phyloP scores from a whole-genome alignment of 2,888 invertebrate species.

The Eumerus sabulonum region DNA sequence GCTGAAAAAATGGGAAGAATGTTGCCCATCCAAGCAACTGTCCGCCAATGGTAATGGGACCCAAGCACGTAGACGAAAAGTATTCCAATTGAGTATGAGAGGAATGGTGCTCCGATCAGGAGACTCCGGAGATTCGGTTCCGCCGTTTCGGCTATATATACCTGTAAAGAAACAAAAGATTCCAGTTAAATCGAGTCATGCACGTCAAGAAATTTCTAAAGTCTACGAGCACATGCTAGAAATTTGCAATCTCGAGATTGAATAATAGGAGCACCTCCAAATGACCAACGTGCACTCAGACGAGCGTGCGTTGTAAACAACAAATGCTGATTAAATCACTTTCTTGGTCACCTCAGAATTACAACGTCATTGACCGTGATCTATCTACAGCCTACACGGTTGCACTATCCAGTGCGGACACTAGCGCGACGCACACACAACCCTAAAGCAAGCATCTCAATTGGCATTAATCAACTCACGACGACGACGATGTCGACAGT shows the following conservation, averaged over 20 bases:
- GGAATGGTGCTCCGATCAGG: constrained; percentile 86
- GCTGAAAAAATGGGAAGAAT: constrained; percentile 82
- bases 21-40: constrained; percentile 84
- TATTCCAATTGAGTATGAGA: constrained; percentile 87
- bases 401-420: constrained; percentile 36
- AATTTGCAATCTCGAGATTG: no score
- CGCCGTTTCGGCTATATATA: constrained; percentile 87
- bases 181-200: background rate
- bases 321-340: constrained; percentile 52
- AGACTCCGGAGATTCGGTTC: constrained; percentile 86
- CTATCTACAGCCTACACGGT: constrained; percentile 32
- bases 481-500: constrained; percentile 14
- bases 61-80: constrained; percentile 86
- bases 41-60: constrained; percentile 84
- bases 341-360: constrained; percentile 60
- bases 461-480: constrained; percentile 24
- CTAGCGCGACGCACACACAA: constrained; percentile 39
- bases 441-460: constrained; percentile 33
- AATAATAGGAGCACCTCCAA: background rate
- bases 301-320: constrained; percentile 39
- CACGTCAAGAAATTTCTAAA: no score
- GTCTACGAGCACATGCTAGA: no score
- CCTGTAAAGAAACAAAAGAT: constrained; percentile 79
- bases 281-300: constrained; percentile 23
- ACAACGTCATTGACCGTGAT: constrained; percentile 66